Base-by-base conservation (phyloP, 2,888 invertebrate species). In the Synanthedon vespiformis region DNA sequence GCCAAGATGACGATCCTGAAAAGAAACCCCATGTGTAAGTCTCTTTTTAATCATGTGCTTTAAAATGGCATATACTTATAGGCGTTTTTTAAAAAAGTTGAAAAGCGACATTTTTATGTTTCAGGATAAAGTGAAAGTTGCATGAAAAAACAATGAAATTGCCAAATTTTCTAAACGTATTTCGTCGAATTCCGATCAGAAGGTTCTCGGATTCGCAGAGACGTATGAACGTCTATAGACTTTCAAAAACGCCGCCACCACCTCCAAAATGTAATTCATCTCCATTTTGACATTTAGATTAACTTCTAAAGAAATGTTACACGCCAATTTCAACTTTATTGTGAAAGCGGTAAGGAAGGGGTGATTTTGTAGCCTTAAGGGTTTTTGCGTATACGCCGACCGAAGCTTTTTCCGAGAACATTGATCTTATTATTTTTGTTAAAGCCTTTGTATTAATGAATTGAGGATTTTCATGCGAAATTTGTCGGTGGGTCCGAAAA, bases 281-380 rank as follows among this genome's bases (percentile, higher is more conserved):
- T 44, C 50, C 18, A 14, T 12, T 18, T 49, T 50, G 53, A 53
- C 53, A 40, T 50, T 44, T 53, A 53, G 53, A 53, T 53, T 50
- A 41, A 14, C 49, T 27, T 52, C 52, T 18, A 40, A 18, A 13
- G 44, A 44, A 44, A 44, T 44, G 13, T 44, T 44, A 44, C 3
- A 6, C 13, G 5, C 14, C 14, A 8, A 44, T 44, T 44, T 44
- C 13, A 44, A 44, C 44, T 14, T 14, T 44, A 44, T 44, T 3
- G 13, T 14, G 13, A 13, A 44, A 6, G 14, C 44, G 13, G 8
- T 14, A 44, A 44, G 44, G 14, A 44, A n/a, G n/a, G 14, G n/a
- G 13, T 44, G 14, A 44, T 44, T 44, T 44, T 44, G 14, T 44
- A 13, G 44, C 44, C 44, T n/a, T 14, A 44, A 44, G 44, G 44